Evolutionary conservation across 2,888 invertebrate genomes (phyloP).

Genomic region (Hanleya hanleyi): DNA sequence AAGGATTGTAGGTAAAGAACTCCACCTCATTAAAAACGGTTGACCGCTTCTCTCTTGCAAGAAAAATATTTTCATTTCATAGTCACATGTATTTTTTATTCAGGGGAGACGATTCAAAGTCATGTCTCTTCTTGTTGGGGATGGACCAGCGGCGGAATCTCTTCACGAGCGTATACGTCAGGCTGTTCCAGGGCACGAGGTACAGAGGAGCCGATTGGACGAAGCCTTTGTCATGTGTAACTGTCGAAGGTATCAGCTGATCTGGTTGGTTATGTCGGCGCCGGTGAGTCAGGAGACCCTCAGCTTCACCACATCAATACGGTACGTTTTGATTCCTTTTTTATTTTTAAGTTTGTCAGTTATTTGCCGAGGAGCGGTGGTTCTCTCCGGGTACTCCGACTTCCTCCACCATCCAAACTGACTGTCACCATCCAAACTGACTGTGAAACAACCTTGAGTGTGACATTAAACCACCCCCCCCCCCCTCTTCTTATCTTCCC

Average conservation of each 20-base stretch:
- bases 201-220: constrained; percentile 31
- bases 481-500: too few species aligned
- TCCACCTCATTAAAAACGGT: too few species aligned
- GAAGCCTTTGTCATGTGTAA: constrained; percentile 41
- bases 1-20: too few species aligned
- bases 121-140: constrained; percentile 35
- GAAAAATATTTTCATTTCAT: too few species aligned
- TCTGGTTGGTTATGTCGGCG: constrained; percentile 43
- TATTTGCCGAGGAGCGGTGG: too few species aligned
- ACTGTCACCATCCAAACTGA: too few species aligned
- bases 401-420: too few species aligned
- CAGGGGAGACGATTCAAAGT: not conserved
- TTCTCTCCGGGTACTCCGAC: too few species aligned
- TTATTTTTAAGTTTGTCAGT: not conserved
- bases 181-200: constrained; percentile 37
- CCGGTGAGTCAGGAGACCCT: constrained; percentile 43
- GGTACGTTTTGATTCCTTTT: constrained; percentile 17
- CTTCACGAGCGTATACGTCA: constrained; percentile 26
- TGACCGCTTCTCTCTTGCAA: too few species aligned
- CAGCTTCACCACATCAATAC: constrained; percentile 40
- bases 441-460: too few species aligned
- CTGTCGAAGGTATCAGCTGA: constrained; percentile 35
- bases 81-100: too few species aligned
- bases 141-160: not conserved
- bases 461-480: too few species aligned